These are phyloP conservation scores for Saguinus imperator DNA, from an alignment of 2,113 vertebrate species.

Conservation along the genomic window DNA sequence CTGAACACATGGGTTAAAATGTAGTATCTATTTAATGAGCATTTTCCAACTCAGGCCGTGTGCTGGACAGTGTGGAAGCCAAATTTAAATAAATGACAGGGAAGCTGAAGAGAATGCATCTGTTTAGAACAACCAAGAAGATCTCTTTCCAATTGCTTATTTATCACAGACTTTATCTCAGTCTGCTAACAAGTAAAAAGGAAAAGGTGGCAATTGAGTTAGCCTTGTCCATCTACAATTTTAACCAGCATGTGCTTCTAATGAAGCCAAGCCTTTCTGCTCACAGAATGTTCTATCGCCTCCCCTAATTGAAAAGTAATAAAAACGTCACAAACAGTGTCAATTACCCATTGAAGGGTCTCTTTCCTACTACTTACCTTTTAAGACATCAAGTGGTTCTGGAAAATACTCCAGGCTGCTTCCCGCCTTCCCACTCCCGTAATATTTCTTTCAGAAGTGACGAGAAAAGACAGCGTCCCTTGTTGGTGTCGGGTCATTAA, in stretches of 20 bases:
- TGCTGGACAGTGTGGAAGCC: neutral
- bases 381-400: conserved; percentile 76
- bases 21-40: neutral
- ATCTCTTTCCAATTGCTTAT: conserved; percentile 61
- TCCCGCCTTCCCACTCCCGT: conserved; percentile 41
- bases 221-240: neutral
- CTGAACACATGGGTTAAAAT: neutral
- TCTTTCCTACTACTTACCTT: conserved; percentile 81
- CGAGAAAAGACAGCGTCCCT: conserved; percentile 54
- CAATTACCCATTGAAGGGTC: conserved; percentile 81
- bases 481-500: conserved; percentile 80
- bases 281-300: conserved; percentile 77
- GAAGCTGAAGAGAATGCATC: neutral
- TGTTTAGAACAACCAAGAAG: conserved; percentile 19
- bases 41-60: neutral
- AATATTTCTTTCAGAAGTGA: conserved; percentile 78
- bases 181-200: conserved; percentile 19
- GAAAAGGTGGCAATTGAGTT: conserved; percentile 53
- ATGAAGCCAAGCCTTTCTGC: conserved; percentile 68
- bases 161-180: conserved; percentile 70
- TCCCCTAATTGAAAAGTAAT: conserved; percentile 83
- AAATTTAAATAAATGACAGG: neutral
- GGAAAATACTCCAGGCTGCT: conserved; percentile 69
- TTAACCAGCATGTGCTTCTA: conserved; percentile 63
- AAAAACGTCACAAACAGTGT: conserved; percentile 82